Conservation (phyloP, 2,797 vertebrate genomes). For the Pseudomugil gertrudae region DNA sequence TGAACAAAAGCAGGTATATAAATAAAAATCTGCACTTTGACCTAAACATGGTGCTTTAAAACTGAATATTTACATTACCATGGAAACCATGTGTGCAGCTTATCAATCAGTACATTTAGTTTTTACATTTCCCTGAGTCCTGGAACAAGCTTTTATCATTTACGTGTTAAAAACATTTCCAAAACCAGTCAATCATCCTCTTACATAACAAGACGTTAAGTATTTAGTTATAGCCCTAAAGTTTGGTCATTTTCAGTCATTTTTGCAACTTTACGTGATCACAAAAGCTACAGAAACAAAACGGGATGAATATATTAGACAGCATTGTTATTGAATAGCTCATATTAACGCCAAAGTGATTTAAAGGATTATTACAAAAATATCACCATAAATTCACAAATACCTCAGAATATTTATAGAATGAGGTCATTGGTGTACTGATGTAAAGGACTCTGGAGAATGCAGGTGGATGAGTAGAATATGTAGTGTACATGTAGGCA, state of each 20-base stretch:
- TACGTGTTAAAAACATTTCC: neutral
- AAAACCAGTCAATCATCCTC: neutral
- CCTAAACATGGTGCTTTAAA: too few species aligned
- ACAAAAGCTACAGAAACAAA: too few species aligned
- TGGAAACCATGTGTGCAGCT: too few species aligned
- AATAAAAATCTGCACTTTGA: too few species aligned
- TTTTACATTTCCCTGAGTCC: too few species aligned
- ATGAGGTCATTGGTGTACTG: neutral
- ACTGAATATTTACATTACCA: too few species aligned
- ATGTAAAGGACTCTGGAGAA: neutral
- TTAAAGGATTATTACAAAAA: neutral
- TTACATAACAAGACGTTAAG: neutral
- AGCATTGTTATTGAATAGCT: neutral
- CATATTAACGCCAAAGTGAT: neutral
- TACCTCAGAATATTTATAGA: neutral
- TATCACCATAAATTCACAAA: neutral
- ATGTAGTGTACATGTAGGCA: constrained; percentile 49
- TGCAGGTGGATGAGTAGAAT: constrained; percentile 27
- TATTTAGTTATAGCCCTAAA: neutral
- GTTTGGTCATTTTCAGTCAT: neutral
- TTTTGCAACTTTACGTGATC: neutral
- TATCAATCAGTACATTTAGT: too few species aligned
- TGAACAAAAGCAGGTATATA: too few species aligned
- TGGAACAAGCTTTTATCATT: too few species aligned
- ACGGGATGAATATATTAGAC: too few species aligned